These are phyloP conservation scores for Nymphalis polychloros DNA, from an alignment of 2,888 invertebrate genomes.

Conservation along the genomic window DNA sequence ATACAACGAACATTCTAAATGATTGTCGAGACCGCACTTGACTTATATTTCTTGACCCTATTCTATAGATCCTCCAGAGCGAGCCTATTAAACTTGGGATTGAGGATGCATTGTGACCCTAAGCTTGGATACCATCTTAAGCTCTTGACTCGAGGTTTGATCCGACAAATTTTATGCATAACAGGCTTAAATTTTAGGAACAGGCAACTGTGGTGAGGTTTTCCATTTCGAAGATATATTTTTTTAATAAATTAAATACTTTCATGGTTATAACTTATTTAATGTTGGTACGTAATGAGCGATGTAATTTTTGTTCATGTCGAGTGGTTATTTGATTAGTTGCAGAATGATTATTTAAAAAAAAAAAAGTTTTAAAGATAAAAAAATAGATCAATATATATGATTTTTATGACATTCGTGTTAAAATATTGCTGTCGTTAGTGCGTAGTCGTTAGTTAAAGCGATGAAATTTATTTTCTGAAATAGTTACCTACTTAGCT, in stretches of 20 bases:
- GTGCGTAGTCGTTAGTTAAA: slow-evolving; percentile 14
- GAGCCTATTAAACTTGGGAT: slow-evolving; percentile 53
- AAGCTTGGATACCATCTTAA: slow-evolving; percentile 35
- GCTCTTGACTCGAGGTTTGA: slow-evolving; percentile 37
- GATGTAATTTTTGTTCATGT: too few species aligned
- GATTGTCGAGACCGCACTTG: slow-evolving; percentile 40
- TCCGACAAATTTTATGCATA: slow-evolving; percentile 39
- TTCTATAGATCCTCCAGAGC: slow-evolving; percentile 46
- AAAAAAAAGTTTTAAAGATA: too few species aligned
- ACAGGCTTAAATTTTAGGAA: slow-evolving; percentile 26
- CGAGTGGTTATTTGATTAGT: too few species aligned
- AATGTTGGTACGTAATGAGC: too few species aligned
- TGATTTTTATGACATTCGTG: background rate
- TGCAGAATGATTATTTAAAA: too few species aligned
- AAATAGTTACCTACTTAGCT: slow-evolving; percentile 25
- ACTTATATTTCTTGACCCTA: slow-evolving; percentile 48
- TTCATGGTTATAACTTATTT: too few species aligned
- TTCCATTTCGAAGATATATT: background rate
- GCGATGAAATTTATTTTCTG: slow-evolving; percentile 19
- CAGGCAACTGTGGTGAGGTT: background rate
- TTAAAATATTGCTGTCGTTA: slow-evolving; percentile 15
- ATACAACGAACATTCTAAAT: background rate
- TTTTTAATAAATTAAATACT: too few species aligned
- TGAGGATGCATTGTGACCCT: slow-evolving; percentile 49
- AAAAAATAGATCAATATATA: too few species aligned